Conservation (phyloP, 2,888 invertebrate species). For the Exephanes ischioxanthus region DNA sequence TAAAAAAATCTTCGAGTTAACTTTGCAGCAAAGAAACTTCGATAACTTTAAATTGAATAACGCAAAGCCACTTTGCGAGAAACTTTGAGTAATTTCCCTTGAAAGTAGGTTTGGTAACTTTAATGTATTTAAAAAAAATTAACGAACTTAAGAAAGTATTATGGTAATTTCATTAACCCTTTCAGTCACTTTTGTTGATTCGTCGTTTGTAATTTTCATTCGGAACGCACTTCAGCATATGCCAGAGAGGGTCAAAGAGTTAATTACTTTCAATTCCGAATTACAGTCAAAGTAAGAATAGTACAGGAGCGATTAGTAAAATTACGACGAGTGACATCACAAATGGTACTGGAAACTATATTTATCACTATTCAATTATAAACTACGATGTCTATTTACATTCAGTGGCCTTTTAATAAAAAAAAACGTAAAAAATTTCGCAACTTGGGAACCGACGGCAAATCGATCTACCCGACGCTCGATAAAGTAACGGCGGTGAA, state of each 20-base stretch:
- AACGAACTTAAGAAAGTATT: too few species aligned
- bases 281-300: slow-evolving; percentile 5
- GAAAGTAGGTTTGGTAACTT: too few species aligned
- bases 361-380: not conserved
- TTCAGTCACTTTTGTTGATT: too few species aligned
- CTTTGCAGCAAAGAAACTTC: too few species aligned
- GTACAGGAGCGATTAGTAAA: slow-evolving; percentile 9
- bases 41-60: too few species aligned
- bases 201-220: too few species aligned
- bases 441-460: not conserved
- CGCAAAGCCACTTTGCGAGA: too few species aligned
- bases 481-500: not conserved
- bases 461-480: not conserved
- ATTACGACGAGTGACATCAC: not conserved
- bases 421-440: not conserved
- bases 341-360: slow-evolving; percentile 1
- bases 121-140: too few species aligned
- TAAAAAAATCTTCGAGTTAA: too few species aligned
- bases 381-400: slow-evolving; percentile 47
- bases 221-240: too few species aligned
- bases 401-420: slow-evolving; percentile 32
- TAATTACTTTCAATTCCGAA: not conserved
- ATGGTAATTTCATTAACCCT: too few species aligned
- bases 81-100: too few species aligned
- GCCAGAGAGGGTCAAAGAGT: not conserved